Evolutionary conservation across 2,113 vertebrate species (phyloP).

Genomic region (Microtus montanus): DNA sequence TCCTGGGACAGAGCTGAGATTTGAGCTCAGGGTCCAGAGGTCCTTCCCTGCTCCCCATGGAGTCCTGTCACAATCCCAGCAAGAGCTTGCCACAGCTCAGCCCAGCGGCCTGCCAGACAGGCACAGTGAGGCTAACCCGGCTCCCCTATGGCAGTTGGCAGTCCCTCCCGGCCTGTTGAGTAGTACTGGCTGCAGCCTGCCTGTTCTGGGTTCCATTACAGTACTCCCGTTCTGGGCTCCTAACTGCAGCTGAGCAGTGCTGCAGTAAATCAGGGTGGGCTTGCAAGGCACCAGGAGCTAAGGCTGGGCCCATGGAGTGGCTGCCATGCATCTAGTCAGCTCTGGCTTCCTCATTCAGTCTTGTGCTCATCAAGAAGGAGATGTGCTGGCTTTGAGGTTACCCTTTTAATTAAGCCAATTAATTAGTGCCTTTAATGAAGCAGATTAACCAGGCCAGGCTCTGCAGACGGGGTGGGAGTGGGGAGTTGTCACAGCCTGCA

Average conservation of each 20-base stretch:
- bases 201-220: background rate
- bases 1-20: background rate
- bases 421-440: conserved; percentile 81
- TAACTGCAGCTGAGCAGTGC: background rate
- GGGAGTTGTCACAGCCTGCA: background rate
- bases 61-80: background rate
- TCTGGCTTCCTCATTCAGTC: background rate
- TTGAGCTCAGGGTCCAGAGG: background rate
- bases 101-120: background rate
- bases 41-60: background rate
- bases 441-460: conserved; percentile 73
- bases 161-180: background rate
- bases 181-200: background rate
- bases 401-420: conserved; percentile 80
- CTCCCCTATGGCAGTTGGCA: background rate
- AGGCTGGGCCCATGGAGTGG: background rate
- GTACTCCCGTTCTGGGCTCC: background rate
- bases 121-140: accelerated
- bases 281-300: background rate
- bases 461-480: conserved; percentile 1
- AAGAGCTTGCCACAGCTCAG: background rate
- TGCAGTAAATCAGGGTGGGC: background rate
- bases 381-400: conserved; percentile 71
- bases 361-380: conserved; percentile 21
- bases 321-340: background rate